These are phyloP conservation scores for Drosophila diplacantha DNA, from an alignment of 2,888 invertebrate species.

Conservation along the genomic window DNA sequence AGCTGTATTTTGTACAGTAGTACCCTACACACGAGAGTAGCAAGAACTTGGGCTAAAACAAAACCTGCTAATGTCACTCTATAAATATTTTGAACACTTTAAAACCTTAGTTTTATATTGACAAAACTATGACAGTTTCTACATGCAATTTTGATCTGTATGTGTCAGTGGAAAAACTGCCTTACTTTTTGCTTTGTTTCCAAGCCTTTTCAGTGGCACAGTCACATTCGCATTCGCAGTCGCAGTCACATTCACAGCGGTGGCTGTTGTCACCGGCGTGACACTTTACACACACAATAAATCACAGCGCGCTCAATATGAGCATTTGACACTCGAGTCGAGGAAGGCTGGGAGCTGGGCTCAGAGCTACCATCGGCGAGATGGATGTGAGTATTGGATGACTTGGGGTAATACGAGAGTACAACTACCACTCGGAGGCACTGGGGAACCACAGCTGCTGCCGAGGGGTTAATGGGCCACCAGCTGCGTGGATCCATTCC, in stretches of 20 bases:
- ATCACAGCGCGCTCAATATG: slow-evolving; percentile 33
- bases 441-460: slow-evolving; percentile 7
- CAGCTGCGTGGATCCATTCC: slow-evolving; percentile 32
- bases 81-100: neutral
- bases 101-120: neutral
- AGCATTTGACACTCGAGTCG: slow-evolving; percentile 25
- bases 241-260: slow-evolving; percentile 48
- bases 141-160: slow-evolving; percentile 22
- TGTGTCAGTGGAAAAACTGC: neutral
- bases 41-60: neutral
- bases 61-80: neutral
- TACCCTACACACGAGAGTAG: too few relatives aligned
- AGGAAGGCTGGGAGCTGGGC: neutral
- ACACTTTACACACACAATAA: slow-evolving; percentile 66
- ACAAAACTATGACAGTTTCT: slow-evolving; percentile 3
- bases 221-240: slow-evolving; percentile 46
- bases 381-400: slow-evolving; percentile 33
- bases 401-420: slow-evolving; percentile 15
- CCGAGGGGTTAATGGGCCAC: slow-evolving; percentile 26
- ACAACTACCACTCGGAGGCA: neutral
- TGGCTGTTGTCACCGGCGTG: slow-evolving; percentile 68
- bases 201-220: slow-evolving; percentile 8
- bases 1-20: too few relatives aligned
- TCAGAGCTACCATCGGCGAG: neutral
- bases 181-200: neutral